Base-by-base conservation (phyloP, 2,797 vertebrate genomes). In the Eulemur rubriventer region DNA sequence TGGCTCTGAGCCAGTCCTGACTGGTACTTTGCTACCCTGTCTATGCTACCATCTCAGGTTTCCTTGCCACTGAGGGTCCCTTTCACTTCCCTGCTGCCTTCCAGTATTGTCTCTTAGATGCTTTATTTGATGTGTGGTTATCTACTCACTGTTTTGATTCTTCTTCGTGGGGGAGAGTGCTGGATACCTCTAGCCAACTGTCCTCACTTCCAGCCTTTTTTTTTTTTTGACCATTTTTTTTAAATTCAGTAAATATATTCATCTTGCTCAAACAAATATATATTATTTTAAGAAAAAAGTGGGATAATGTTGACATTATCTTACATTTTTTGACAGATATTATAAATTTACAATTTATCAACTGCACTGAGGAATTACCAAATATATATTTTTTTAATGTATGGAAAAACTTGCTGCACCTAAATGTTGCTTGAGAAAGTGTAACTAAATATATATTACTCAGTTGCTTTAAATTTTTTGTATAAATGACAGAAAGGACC, bases 391-490 rank as follows among this genome's bases (percentile, higher is more conserved):
- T 95, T 88, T 88, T 73, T 52, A 94, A 88, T 52, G 22, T 85
- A n/a, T 46, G 69, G 11, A 50, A 87, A 95, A 95, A 97, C 7
- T 80, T 88, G 6, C 7, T 70, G 7, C 63, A 94, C 76, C 24
- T 85, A 95, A 43, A 90, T 89, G 6, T 90, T 80, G 55, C 94
- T 94, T 96, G 50, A 97, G 65, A 76, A 98, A 96, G 52, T 93
- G 9, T 96, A 96, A 38, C 65, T 95, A 83, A 96, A 90, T 50
- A 85, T 79, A 95, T 95, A 96, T 97, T 96, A 96, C 82, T 97
- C 70, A 46, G 13, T 59, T 78, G 9, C 65, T 96, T 96, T 94
- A 94, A 97, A 94, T 12, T 75, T 41, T 26, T 96, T 96, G 65
- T 96, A 97, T 91, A 97, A 86, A 69, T 94, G 65, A 75, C 50